Percentiles rank a stretch among this genome's conserved stretches.
phyloP scores from a whole-genome alignment of 2,888 invertebrate genomes.

The Ophion slaviceki region DNA sequence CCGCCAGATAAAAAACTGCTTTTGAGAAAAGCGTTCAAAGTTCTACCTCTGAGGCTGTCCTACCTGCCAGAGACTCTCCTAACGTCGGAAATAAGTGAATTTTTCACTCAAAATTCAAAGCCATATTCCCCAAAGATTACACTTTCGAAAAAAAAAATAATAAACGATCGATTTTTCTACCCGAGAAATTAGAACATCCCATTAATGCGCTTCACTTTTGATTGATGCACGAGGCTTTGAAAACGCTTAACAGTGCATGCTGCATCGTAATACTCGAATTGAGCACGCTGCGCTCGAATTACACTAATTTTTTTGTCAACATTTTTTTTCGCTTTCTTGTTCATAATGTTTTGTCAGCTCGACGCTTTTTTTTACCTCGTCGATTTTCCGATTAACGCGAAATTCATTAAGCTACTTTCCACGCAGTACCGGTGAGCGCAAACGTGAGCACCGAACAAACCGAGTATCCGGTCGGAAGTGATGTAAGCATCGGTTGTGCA shows the following conservation, averaged over 20 bases:
- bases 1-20: too few relatives aligned
- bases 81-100: too few relatives aligned
- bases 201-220: background rate
- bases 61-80: too few relatives aligned
- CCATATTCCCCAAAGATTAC: too few relatives aligned
- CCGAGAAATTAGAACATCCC: background rate
- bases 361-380: constrained; percentile 7
- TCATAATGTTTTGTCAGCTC: background rate
- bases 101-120: too few relatives aligned
- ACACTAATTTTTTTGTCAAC: background rate
- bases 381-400: background rate
- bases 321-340: background rate
- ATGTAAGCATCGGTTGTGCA: constrained; percentile 89
- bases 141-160: background rate
- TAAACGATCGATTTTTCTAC: background rate
- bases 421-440: constrained; percentile 87
- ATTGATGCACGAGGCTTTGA: constrained; percentile 46
- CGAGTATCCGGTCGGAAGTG: constrained; percentile 87
- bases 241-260: constrained; percentile 9
- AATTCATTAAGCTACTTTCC: constrained; percentile 72
- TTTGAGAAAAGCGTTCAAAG: too few relatives aligned
- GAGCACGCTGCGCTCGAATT: background rate
- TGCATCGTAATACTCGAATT: background rate
- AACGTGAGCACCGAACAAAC: constrained; percentile 86
- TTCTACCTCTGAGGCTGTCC: too few relatives aligned